phyloP scores from a whole-genome alignment of 23 tunicate genomes.

The Trididemnum nubilum region DNA sequence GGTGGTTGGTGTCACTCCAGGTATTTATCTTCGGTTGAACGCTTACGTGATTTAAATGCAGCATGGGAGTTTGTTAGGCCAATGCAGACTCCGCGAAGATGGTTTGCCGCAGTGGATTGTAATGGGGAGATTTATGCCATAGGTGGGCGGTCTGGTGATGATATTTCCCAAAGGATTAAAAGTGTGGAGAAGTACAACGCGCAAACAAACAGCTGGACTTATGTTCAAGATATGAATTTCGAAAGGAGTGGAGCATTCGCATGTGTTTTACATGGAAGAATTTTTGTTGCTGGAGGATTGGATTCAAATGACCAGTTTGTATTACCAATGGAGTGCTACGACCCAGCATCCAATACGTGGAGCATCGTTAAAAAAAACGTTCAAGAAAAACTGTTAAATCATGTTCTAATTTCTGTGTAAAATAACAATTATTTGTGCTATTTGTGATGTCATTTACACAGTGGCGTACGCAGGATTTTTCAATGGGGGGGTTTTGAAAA shows the following conservation, averaged over 20 bases:
- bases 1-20: neutral
- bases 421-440: too few relatives aligned
- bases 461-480: too few relatives aligned
- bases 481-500: too few relatives aligned
- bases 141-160: neutral
- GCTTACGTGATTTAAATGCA: neutral
- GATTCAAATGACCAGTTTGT: neutral
- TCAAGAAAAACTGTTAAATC: too few relatives aligned
- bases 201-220: neutral
- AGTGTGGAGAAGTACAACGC: constrained; percentile 5
- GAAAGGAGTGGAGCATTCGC: neutral
- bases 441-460: too few relatives aligned
- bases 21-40: constrained; percentile 2
- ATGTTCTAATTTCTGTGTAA: too few relatives aligned
- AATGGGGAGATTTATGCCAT: neutral
- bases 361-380: too few relatives aligned
- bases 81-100: neutral
- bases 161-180: neutral
- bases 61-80: constrained; percentile 3
- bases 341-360: neutral
- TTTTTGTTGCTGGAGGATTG: constrained; percentile 6
- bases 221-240: neutral
- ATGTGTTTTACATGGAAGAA: neutral
- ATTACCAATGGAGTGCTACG: neutral
- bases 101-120: neutral